Evolutionary conservation across 2,888 invertebrate genomes (phyloP), one percentile per base, ranked within the genome.

Genomic region (Drosophila kuntzei): DNA sequence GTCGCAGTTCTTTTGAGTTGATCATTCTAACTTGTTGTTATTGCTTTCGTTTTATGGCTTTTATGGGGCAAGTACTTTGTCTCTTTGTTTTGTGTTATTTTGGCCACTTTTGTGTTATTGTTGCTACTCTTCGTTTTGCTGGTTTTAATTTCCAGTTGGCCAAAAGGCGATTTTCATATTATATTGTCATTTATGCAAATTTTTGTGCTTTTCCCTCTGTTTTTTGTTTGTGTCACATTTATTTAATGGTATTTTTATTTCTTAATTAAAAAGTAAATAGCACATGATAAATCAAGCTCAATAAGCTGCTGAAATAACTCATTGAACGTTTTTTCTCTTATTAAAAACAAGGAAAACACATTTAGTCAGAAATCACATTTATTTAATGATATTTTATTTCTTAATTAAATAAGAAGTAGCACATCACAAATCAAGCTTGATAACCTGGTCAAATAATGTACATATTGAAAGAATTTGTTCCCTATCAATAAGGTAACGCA

Each of bases 261-360:
- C 39, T 50, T 70, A 71, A 71, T 74, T 76, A 58, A 71, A 71
- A 76, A 39, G 49, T 41, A 65, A 71, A 58, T 50, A 44, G 44
- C 53, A 65, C 64, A 49, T 47, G 29, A 76, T 65, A 57, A 57
- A 57, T 61, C 58, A 69, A 29, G 27, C 41, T 18, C 16, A 63
- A 39, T 36, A 29, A 29, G 11, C 20, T 11, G 3, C 8, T n/a
- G 25, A 6, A 29, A 66, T 29, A 41, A 36, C 36, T 37, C 16
- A 20, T 27, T 43, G 32, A 8, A 14, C 11, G n/a, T 14, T 53
- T n/a, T 53, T 41, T n/a, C 20, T 20, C 0, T 20, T 27, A 20
- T 29, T 41, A 29, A 39, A 12, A n/a, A 6, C 34, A 36, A 14
- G 22, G 0, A 50, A 20, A 25, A 16, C 1, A 4, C 50, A 51